A percentile compares a stretch with the other conserved stretches of the same genome.
Conservation (phyloP, 2,113 vertebrate genomes). For the Hystrix brachyura region DNA sequence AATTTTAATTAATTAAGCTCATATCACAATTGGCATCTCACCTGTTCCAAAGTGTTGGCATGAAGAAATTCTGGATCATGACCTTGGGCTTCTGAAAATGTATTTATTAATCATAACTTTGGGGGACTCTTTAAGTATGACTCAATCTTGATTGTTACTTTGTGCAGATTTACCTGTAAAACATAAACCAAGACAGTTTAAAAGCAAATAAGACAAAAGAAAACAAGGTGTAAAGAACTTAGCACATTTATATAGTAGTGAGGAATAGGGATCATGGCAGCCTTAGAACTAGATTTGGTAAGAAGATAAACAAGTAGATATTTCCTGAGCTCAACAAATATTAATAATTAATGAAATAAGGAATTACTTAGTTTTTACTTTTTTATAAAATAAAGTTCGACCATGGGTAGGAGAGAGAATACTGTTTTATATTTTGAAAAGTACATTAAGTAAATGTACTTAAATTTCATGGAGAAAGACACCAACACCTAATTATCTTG, state of each 20-base stretch:
- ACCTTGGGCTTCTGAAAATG: constrained; percentile 62
- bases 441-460: background rate
- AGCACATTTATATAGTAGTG: background rate
- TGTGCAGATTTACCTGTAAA: constrained; percentile 46
- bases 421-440: constrained; percentile 37
- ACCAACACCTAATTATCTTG: background rate
- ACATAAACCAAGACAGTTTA: constrained; percentile 38
- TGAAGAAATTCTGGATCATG: constrained; percentile 47
- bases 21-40: constrained; percentile 25
- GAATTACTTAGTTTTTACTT: constrained; percentile 5
- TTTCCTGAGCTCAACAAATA: background rate
- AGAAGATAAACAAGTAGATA: background rate
- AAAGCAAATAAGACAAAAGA: constrained; percentile 52
- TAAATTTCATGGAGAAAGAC: constrained; percentile 45
- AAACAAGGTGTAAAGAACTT: constrained; percentile 19
- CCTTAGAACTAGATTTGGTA: background rate
- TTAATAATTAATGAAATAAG: constrained; percentile 49
- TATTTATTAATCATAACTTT: constrained; percentile 30
- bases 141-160: constrained; percentile 5
- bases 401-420: background rate
- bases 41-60: background rate
- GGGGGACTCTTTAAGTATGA: background rate
- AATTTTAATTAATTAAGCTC: constrained; percentile 59
- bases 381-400: constrained; percentile 44
- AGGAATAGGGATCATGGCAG: background rate